These are phyloP conservation scores for Brachionichthys hirsutus DNA, from an alignment of 2,113 vertebrate genomes.

Conservation along the genomic window DNA sequence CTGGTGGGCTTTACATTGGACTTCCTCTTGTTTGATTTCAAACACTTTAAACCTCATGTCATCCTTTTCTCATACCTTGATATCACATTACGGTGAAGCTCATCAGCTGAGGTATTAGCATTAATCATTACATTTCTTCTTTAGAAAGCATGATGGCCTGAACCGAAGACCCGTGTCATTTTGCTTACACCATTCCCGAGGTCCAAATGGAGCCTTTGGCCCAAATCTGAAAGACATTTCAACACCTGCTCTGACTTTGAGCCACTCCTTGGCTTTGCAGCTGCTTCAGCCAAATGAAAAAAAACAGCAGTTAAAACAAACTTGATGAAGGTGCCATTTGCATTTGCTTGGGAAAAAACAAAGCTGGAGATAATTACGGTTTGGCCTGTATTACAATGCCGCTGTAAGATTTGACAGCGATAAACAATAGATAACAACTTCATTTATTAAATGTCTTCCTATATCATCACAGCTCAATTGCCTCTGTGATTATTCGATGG, in stretches of 20 bases:
- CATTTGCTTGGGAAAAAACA: slow-evolving; percentile 16
- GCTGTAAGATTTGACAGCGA: slow-evolving; percentile 30
- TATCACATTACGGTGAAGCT: slow-evolving; percentile 11
- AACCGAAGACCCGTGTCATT: slow-evolving; percentile 13
- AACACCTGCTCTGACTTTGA: slow-evolving; percentile 41
- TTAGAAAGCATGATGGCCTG: slow-evolving; percentile 4
- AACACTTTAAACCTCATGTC: slow-evolving; percentile 4
- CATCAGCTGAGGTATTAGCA: neutral
- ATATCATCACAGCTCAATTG: slow-evolving; percentile 50
- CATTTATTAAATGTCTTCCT: slow-evolving; percentile 43
- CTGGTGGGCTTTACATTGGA: slow-evolving; percentile 23
- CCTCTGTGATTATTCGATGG: slow-evolving; percentile 51
- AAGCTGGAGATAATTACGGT: slow-evolving; percentile 26
- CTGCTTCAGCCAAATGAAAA: slow-evolving; percentile 42
- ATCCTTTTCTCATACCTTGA: slow-evolving; percentile 24
- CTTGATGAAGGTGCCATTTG: slow-evolving; percentile 23
- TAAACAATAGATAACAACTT: slow-evolving; percentile 51
- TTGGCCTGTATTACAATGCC: slow-evolving; percentile 20
- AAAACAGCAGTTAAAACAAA: slow-evolving; percentile 39
- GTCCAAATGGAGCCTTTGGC: slow-evolving; percentile 31
- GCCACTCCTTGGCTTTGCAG: slow-evolving; percentile 22
- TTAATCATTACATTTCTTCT: slow-evolving; percentile 1
- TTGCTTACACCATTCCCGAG: slow-evolving; percentile 30
- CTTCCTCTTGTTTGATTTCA: slow-evolving; percentile 42
- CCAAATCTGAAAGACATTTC: slow-evolving; percentile 27